phyloP scores from a whole-genome alignment of 2,888 invertebrate genomes.

The Cheilosia vulpina region DNA sequence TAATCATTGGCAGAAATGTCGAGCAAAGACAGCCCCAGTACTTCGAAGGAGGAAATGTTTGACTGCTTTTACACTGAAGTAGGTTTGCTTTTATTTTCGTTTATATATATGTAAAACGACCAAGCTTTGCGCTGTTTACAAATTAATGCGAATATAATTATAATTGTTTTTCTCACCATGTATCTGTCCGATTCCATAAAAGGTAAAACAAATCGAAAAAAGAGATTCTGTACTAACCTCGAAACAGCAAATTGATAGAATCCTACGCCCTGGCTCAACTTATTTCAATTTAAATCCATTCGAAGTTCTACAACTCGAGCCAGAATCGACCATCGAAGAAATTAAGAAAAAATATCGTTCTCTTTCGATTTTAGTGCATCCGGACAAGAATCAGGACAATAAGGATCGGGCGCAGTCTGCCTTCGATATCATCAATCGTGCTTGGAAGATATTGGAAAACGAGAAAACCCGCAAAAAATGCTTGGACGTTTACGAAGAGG shows the following conservation, averaged over 20 bases:
- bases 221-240: slow-evolving; percentile 98
- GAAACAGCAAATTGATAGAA: slow-evolving; percentile 97
- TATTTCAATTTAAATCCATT: slow-evolving; percentile 99
- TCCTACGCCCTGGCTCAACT: slow-evolving; percentile 97
- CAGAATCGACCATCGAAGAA: slow-evolving; percentile 94
- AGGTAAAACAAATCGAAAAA: slow-evolving; percentile 99
- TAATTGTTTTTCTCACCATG: slow-evolving; percentile 70
- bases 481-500: slow-evolving; percentile 98
- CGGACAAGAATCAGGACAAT: slow-evolving; percentile 99
- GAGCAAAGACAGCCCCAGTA: slow-evolving; percentile 78
- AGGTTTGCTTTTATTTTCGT: slow-evolving; percentile 80
- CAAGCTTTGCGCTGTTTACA: slow-evolving; percentile 43
- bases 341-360: slow-evolving; percentile 98
- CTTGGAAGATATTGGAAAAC: slow-evolving; percentile 97
- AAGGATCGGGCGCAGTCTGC: slow-evolving; percentile 96
- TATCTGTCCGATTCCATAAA: slow-evolving; percentile 75
- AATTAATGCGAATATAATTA: slow-evolving; percentile 53
- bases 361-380: slow-evolving; percentile 98
- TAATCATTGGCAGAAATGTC: slow-evolving; percentile 46
- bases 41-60: slow-evolving; percentile 88
- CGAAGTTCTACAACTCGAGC: slow-evolving; percentile 95
- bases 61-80: slow-evolving; percentile 94
- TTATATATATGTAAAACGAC: slow-evolving; percentile 51
- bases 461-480: slow-evolving; percentile 97
- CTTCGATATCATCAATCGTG: slow-evolving; percentile 96